Evolutionary conservation across 2,888 invertebrate genomes (phyloP).

Genomic region (Digitonthophagus gazella): DNA sequence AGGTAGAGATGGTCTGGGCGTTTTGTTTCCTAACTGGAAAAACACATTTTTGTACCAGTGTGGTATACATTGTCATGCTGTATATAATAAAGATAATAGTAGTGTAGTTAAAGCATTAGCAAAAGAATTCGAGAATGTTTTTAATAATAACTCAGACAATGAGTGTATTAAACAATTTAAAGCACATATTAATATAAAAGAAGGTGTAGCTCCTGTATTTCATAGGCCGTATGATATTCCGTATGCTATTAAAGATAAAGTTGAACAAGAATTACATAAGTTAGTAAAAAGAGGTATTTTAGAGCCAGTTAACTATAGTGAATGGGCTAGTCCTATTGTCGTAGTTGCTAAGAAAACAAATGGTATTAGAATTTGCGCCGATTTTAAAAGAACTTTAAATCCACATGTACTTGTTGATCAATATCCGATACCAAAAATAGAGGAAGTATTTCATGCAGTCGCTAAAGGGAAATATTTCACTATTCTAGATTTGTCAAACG

Average conservation of each 20-base stretch:
- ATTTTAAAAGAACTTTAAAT: constrained; percentile 34
- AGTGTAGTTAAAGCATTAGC: neutral
- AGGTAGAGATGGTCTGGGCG: neutral
- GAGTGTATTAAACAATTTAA: neutral
- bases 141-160: neutral
- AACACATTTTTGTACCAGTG: neutral
- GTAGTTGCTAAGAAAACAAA: constrained; percentile 23
- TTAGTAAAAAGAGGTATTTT: constrained; percentile 19
- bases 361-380: constrained; percentile 32
- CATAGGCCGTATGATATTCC: constrained; percentile 15
- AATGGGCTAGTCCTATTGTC: constrained; percentile 33
- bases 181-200: neutral
- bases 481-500: constrained; percentile 29
- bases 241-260: constrained; percentile 21
- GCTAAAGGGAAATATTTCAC: constrained; percentile 29
- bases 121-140: neutral
- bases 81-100: neutral
- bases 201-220: neutral
- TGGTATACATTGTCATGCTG: neutral
- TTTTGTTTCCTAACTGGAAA: neutral
- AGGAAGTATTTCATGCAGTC: constrained; percentile 34
- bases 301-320: constrained; percentile 16
- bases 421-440: constrained; percentile 34
- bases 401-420: constrained; percentile 28
- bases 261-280: constrained; percentile 20